A percentile compares a stretch with the other conserved stretches of the same genome.
phyloP scores from a whole-genome alignment of 2,113 vertebrate genomes.

The Crotalus horridus region DNA sequence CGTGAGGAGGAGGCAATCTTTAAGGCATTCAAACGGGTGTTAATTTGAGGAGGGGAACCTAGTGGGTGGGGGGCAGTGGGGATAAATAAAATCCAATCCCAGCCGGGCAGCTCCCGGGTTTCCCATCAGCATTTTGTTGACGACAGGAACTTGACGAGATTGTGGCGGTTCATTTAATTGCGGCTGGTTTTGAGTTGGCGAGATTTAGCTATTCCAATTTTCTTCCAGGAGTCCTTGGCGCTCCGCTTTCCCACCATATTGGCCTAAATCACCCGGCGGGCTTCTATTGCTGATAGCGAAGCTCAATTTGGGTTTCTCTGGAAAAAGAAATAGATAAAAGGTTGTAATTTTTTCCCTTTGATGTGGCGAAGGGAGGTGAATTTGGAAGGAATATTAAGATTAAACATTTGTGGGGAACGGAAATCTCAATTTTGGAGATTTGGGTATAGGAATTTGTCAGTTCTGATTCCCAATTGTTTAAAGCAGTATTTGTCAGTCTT shows the following conservation, averaged over 20 bases:
- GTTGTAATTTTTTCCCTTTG: not conserved
- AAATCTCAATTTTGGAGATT: not conserved
- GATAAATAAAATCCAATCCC: not conserved
- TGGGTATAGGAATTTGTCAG: not conserved
- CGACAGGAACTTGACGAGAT: not conserved
- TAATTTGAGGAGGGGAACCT: not conserved
- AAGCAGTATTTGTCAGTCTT: not conserved
- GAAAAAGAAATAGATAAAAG: not conserved
- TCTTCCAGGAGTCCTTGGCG: not conserved
- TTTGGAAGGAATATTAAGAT: not conserved
- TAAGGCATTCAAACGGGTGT: not conserved
- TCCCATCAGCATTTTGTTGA: not conserved
- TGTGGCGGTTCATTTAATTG: not conserved
- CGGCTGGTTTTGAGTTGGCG: not conserved
- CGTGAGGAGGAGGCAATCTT: not conserved
- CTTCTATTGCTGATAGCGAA: not conserved
- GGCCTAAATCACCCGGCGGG: not conserved
- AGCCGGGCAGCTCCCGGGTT: not conserved
- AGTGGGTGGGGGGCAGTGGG: not conserved
- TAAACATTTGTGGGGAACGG: not conserved
- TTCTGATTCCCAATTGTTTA: not conserved
- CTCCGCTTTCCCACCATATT: not conserved
- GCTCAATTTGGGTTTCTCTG: not conserved
- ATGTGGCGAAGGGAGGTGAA: not conserved
- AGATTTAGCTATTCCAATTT: not conserved